Evolutionary conservation across 2,113 vertebrate species (phyloP), one percentile per base, ranked within the genome.

Genomic region (Thunnus thynnus): DNA sequence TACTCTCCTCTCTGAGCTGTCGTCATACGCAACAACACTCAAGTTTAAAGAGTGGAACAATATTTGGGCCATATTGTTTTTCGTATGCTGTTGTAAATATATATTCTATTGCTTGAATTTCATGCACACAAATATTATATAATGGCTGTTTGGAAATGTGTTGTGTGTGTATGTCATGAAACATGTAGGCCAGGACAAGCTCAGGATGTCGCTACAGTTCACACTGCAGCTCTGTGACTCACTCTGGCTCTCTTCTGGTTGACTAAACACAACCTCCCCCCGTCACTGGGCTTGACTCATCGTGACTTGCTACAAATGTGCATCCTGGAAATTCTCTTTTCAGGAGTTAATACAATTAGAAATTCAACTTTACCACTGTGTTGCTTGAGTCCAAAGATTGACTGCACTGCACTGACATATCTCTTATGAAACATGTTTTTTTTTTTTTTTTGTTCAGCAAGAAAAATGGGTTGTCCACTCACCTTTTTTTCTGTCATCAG

Each of bases 171-270:
- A 73, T 89, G 80, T 83, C 83, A 84, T 86, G 78, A 67, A 85
- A 87, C 80, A 87, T 86, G 87, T 86, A 85, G 83, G 76, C 76
- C 88, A 89, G 68, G 78, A 70, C 51, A 70, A 86, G 85, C 85
- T 89, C 70, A 73, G 78, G 62, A 90, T 74, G 90, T 83, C 48
- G 75, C 87, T 80, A 57, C 84, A 75, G 80, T 87, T 87, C 82
- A 87, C 83, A 78, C 79, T 87, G 85, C 86, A 81, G 69, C 79
- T 80, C 69, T 54, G 82, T 90, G 90, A 90, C 76, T 90, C 90
- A 90, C 82, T 71, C 54, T 36, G 44, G 57, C 67, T 83, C 62
- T 86, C 68, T 89, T 88, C 70, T 87, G 90, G 78, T 76, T 87
- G 82, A 76, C 61, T 74, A 25, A 79, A 77, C 80, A 72, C 56